A percentile compares a stretch with the other conserved stretches of the same genome.
Evolutionary conservation across 2,113 vertebrate genomes (phyloP).

Genomic region (Miniopterus natalensis): DNA sequence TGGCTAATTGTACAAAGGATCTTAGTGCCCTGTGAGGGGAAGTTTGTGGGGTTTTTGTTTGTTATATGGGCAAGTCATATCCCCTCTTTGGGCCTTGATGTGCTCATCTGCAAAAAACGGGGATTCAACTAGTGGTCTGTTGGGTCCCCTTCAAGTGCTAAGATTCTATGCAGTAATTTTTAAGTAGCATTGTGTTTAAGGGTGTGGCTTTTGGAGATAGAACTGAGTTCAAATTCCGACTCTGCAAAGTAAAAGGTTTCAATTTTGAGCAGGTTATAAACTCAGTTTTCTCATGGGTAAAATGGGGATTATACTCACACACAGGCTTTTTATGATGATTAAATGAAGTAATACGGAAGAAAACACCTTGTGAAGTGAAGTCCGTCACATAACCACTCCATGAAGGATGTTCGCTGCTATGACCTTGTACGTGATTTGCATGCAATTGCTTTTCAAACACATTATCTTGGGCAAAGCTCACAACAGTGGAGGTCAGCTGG

Average conservation of each 20-base stretch:
- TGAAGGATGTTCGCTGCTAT: neutral
- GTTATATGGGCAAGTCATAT: neutral
- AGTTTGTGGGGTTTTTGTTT: conserved; percentile 38
- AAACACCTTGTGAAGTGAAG: neutral
- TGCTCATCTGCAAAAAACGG: neutral
- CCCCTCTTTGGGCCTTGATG: neutral
- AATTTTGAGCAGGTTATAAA: neutral
- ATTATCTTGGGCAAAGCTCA: neutral
- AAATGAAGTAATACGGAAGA: neutral
- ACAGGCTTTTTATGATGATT: neutral
- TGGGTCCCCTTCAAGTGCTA: neutral
- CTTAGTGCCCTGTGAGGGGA: neutral
- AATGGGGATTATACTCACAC: neutral
- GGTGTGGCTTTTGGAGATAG: neutral
- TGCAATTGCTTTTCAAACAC: neutral
- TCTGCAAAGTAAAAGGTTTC: neutral
- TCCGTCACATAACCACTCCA: neutral
- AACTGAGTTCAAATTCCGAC: neutral
- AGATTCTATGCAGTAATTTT: neutral
- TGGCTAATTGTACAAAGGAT: neutral
- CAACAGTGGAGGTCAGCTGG: neutral
- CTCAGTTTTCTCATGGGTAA: conserved; percentile 46
- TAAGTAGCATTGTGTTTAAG: neutral
- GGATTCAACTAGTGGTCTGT: neutral
- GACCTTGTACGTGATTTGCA: neutral